phyloP scores from a whole-genome alignment of 2,888 invertebrate species.

The Caenorhabditis angaria region DNA sequence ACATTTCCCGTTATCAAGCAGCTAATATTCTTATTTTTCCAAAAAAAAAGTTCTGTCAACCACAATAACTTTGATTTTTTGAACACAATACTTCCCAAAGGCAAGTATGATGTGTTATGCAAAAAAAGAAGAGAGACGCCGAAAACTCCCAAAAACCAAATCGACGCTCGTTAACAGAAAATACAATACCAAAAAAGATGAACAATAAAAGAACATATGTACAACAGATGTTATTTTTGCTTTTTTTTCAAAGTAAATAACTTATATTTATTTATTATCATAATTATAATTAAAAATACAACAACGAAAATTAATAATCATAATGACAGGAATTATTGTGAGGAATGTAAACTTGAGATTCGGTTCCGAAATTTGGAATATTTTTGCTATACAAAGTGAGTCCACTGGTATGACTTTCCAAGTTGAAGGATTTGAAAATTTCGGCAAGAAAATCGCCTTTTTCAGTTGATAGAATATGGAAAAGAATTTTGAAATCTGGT shows the following conservation, averaged over 20 bases:
- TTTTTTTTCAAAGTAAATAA: too few species aligned
- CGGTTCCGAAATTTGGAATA: slow-evolving; percentile 20
- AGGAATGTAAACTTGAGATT: slow-evolving; percentile 29
- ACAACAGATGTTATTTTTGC: background rate
- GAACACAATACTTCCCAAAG: too few species aligned
- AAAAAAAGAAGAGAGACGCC: background rate
- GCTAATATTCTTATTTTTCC: too few species aligned
- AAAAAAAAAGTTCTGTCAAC: too few species aligned
- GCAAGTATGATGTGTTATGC: background rate
- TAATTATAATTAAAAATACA: background rate
- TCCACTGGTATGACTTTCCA: slow-evolving; percentile 26
- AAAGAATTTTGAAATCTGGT: slow-evolving; percentile 25
- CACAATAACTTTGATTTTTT: too few species aligned
- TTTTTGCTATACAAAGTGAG: slow-evolving; percentile 29
- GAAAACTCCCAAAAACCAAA: too few species aligned
- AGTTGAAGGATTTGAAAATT: slow-evolving; percentile 26
- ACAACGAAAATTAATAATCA: slow-evolving; percentile 17
- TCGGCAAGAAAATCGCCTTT: slow-evolving; percentile 27
- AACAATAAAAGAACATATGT: background rate
- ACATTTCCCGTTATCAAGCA: too few species aligned
- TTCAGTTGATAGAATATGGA: slow-evolving; percentile 33
- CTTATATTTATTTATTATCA: background rate
- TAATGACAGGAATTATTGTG: slow-evolving; percentile 44
- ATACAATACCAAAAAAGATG: background rate
- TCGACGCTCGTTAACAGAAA: too few species aligned